These are phyloP conservation scores for Anaspis maculata DNA, from an alignment of 2,888 invertebrate species.

Conservation along the genomic window DNA sequence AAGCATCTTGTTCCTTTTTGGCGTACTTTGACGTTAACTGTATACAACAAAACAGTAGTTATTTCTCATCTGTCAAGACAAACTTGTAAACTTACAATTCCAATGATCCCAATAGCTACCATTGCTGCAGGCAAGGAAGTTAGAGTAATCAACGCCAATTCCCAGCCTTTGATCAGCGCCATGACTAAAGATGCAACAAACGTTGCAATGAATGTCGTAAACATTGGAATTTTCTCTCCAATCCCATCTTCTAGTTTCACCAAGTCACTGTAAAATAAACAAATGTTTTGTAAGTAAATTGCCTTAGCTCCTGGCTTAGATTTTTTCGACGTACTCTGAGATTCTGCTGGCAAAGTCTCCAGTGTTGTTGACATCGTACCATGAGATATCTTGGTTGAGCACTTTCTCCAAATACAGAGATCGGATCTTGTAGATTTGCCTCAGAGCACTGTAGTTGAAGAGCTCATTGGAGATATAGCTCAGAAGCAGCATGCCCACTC, in stretches of 20 bases:
- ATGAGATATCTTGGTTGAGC: slow-evolving; percentile 65
- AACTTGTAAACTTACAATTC: slow-evolving; percentile 14
- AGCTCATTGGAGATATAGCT: slow-evolving; percentile 58
- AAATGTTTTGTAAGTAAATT: not conserved
- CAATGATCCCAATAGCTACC: slow-evolving; percentile 16
- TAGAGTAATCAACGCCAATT: slow-evolving; percentile 57
- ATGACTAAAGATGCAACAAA: slow-evolving; percentile 62
- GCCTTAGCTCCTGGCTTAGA: too few species aligned
- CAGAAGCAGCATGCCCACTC: slow-evolving; percentile 50
- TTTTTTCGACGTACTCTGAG: slow-evolving; percentile 66
- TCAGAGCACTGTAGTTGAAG: slow-evolving; percentile 63
- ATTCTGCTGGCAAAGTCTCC: slow-evolving; percentile 68
- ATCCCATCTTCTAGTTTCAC: slow-evolving; percentile 74
- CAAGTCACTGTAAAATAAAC: slow-evolving; percentile 55
- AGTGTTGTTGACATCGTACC: slow-evolving; percentile 64
- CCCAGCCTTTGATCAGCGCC: slow-evolving; percentile 72
- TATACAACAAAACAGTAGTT: too few species aligned
- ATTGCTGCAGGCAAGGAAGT: slow-evolving; percentile 15
- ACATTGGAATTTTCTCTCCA: slow-evolving; percentile 72
- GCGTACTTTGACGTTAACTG: slow-evolving; percentile 56
- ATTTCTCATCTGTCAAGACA: too few species aligned
- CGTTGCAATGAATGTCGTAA: slow-evolving; percentile 59
- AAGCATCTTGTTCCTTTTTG: slow-evolving; percentile 59
- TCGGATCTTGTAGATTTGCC: slow-evolving; percentile 59
- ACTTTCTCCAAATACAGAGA: slow-evolving; percentile 57